These are phyloP conservation scores for Sarcophaga bullata DNA, from an alignment of 1,140 invertebrate species.

Conservation along the genomic window DNA sequence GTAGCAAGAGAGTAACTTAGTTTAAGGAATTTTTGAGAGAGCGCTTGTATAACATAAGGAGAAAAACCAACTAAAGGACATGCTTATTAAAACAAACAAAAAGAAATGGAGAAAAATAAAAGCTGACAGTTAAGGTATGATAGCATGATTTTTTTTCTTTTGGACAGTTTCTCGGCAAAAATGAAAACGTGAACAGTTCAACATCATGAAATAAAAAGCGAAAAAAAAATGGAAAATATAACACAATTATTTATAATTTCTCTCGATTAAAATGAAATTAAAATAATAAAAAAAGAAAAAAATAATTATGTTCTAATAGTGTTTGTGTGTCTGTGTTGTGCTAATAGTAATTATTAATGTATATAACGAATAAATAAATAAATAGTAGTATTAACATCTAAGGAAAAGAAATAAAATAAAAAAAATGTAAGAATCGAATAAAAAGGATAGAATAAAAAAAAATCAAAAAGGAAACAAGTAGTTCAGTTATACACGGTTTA, in stretches of 20 bases:
- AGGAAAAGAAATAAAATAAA: background rate
- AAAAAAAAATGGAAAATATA: constrained; percentile 20
- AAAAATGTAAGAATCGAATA: background rate
- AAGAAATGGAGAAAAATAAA: background rate
- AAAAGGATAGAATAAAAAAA: background rate
- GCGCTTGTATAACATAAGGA: no score
- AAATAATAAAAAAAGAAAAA: constrained; percentile 13
- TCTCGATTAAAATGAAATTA: background rate
- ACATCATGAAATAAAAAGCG: constrained; percentile 19
- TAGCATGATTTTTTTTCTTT: constrained; percentile 12
- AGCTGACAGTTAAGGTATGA: constrained; percentile 5
- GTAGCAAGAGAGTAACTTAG: no score
- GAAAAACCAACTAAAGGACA: background rate
- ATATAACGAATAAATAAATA: background rate
- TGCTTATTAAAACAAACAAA: constrained; percentile 14
- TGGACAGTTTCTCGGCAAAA: constrained; percentile 30
- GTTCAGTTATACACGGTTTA: no score
- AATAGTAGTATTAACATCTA: no score
- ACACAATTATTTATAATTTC: no score
- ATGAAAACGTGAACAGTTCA: constrained; percentile 13
- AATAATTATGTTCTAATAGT: background rate
- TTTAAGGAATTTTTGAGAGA: no score
- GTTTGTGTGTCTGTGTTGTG: background rate
- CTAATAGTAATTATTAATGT: background rate
- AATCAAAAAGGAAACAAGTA: background rate